A percentile compares a stretch with the other conserved stretches of the same genome.
Evolutionary conservation across 2,888 invertebrate species (phyloP).

Genomic region (Danaus chrysippus): DNA sequence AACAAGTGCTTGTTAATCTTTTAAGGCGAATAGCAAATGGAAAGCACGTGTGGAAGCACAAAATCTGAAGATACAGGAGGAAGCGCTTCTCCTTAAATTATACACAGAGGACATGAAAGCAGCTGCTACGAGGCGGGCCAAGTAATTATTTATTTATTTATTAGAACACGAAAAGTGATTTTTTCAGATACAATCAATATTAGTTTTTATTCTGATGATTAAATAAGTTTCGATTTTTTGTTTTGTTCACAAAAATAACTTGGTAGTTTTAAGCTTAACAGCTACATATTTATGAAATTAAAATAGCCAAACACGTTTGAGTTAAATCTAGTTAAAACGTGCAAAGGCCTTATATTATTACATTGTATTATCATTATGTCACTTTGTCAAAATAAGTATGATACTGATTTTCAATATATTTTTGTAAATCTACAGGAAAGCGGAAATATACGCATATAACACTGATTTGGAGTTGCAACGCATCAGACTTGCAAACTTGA

Average conservation of each 20-base stretch:
- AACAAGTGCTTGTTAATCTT: no score
- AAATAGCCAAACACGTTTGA: no score
- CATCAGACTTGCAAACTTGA: conserved; percentile 63
- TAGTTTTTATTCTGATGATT: background rate
- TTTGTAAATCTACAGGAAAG: conserved; percentile 46
- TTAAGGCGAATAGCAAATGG: conserved; percentile 67
- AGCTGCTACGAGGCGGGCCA: conserved; percentile 50
- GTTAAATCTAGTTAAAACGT: no score
- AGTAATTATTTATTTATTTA: conserved; percentile 41
- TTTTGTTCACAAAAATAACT: no score
- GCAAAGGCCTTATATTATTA: no score
- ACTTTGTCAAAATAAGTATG: background rate
- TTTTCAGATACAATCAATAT: background rate
- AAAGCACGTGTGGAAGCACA: conserved; percentile 56
- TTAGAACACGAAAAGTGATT: background rate
- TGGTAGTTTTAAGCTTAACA: no score
- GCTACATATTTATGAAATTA: no score
- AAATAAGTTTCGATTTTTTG: background rate
- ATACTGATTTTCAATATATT: no score
- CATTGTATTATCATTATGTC: background rate
- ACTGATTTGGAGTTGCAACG: conserved; percentile 63
- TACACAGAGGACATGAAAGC: conserved; percentile 67
- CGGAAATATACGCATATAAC: conserved; percentile 64
- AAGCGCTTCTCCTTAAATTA: conserved; percentile 56
- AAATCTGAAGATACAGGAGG: conserved; percentile 63